phyloP scores from a whole-genome alignment of 2,113 vertebrate species.

The Mormyrus iriodes region DNA sequence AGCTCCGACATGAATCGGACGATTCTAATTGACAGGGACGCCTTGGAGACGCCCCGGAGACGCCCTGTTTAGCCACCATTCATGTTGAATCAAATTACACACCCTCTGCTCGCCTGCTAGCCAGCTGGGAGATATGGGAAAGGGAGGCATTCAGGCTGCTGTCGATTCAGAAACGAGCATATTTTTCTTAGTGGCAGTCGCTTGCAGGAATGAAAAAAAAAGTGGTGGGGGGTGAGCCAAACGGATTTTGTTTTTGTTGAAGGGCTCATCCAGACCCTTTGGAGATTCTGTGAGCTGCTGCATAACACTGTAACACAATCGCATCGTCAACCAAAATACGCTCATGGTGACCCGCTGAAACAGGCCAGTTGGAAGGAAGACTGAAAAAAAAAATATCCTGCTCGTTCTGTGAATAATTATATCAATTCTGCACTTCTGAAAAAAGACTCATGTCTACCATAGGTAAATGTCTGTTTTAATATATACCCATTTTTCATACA shows the following conservation, averaged over 20 bases:
- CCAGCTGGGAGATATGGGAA: constrained; percentile 51
- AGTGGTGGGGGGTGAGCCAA: constrained; percentile 2
- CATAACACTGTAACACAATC: constrained; percentile 29
- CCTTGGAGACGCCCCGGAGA: constrained; percentile 44
- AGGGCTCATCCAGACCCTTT: constrained; percentile 30
- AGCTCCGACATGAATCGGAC: constrained; percentile 60
- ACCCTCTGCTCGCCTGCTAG: constrained; percentile 55
- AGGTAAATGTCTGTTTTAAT: neutral
- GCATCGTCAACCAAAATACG: neutral
- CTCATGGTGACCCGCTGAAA: neutral
- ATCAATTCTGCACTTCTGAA: neutral
- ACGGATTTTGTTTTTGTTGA: constrained; percentile 41
- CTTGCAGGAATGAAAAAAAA: constrained; percentile 21
- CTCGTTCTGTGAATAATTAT: neutral
- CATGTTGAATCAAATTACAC: constrained; percentile 68
- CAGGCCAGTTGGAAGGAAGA: neutral
- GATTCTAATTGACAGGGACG: constrained; percentile 68
- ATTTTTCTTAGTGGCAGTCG: constrained; percentile 28
- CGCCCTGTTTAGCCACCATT: constrained; percentile 65
- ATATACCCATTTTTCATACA: neutral
- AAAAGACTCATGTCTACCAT: neutral
- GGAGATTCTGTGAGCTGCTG: constrained; percentile 27
- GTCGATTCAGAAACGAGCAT: constrained; percentile 34
- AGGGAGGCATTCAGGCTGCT: constrained; percentile 54
- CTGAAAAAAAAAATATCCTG: neutral